A percentile compares a stretch with the other conserved stretches of the same genome.
Conservation (phyloP, 2,797 vertebrate species). For the Dryobates pubescens region DNA sequence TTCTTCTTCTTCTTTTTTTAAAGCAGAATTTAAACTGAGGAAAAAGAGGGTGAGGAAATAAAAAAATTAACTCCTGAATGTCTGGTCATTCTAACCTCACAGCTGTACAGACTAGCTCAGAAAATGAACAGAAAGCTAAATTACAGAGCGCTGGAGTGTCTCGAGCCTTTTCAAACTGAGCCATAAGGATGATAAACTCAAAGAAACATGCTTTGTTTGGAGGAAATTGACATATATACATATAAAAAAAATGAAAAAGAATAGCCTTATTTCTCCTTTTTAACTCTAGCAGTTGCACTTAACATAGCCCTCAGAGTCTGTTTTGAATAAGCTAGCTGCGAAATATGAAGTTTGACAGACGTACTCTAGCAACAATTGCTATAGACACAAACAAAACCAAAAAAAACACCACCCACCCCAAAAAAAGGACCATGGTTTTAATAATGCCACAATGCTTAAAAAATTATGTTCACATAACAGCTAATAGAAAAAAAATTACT, state of each 20-base stretch:
- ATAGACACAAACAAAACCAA: neutral
- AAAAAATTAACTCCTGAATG: neutral
- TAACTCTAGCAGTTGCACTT: neutral
- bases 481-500: neutral
- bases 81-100: neutral
- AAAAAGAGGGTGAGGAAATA: neutral
- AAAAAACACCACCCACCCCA: neutral
- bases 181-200: neutral
- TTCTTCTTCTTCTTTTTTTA: neutral
- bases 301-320: constrained; percentile 10
- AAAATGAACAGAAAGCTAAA: neutral
- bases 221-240: neutral
- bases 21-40: neutral
- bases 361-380: constrained; percentile 2
- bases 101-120: neutral
- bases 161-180: neutral
- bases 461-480: neutral
- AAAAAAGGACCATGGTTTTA: neutral
- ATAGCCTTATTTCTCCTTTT: neutral
- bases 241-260: neutral
- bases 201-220: neutral
- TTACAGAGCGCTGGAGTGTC: neutral
- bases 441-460: neutral
- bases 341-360: constrained; percentile 45
- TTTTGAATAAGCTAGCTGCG: constrained; percentile 44